Evolutionary conservation across 2,888 invertebrate species (phyloP), one percentile per base, ranked within the genome.

Genomic region (Nineta flava): DNA sequence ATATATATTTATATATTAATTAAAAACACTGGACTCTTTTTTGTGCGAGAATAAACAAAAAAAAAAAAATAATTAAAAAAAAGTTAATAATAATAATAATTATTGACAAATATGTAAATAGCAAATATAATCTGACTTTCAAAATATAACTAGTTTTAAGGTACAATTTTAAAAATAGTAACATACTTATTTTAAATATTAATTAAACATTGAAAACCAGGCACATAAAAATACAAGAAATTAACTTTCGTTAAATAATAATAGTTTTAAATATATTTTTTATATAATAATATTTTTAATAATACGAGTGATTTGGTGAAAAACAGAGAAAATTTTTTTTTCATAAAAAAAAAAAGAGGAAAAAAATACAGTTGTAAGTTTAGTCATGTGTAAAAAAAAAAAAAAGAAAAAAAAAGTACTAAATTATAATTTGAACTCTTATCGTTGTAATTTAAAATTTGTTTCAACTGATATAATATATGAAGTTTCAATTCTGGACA

Each of bases 161-260:
- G 50, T 46, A 46, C 46, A 40, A 50, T 40, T 50, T 45, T 46
- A 41, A 50, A 50, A 50, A 50, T 46, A 47, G 47, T 47, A 46
- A 50, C 38, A 50, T 46, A 46, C 41, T 38, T 40, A 50, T 46
- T 16, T 42, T 40, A 64, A 64, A 62, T 63, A 63, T 60, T 61
- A 59, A 56, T 58, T 59, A 61, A 60, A 58, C 59, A 26, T 26
- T 26, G 26, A 59, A 55, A 59, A 56, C 60, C 58, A 59, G 52
- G 51, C 52, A 52, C 53, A 52, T 54, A 52, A 54, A 54, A 53
- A 49, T 49, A 49, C 45, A 45, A 34, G 56, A 50, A 50, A 60
- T 60, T 59, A 59, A 61, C 58, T 58, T 58, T 55, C 57, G 55
- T 49, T 53, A 52, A 55, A 57, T 58, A 55, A 57, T 58, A 60